Conservation (phyloP, 1,140 invertebrate genomes). For the Leguminivora glycinivorella region DNA sequence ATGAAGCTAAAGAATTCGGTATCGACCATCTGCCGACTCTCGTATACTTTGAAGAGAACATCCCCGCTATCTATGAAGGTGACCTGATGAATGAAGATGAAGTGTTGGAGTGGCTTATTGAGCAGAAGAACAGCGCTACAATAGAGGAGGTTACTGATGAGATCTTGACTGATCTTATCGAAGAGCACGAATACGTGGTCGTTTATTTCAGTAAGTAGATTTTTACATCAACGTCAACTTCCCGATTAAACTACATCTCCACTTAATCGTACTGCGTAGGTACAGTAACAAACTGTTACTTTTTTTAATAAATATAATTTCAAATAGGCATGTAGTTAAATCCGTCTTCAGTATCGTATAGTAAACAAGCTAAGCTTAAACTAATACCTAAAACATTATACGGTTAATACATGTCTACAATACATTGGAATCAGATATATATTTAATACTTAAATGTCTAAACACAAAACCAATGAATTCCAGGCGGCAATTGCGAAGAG, state of each 20-base stretch:
- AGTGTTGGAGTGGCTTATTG: slow-evolving; percentile 93
- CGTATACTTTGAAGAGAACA: slow-evolving; percentile 95
- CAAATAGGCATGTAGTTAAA: too few species aligned
- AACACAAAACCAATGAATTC: slow-evolving; percentile 34
- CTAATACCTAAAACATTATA: too few species aligned
- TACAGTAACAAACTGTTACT: too few species aligned
- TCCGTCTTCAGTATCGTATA: too few species aligned
- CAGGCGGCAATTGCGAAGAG: slow-evolving; percentile 91
- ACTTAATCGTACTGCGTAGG: too few species aligned
- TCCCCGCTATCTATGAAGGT: slow-evolving; percentile 94
- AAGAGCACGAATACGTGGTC: slow-evolving; percentile 95
- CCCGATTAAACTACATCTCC: too few species aligned
- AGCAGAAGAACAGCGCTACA: slow-evolving; percentile 94
- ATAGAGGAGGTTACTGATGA: slow-evolving; percentile 97
- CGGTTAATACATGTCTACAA: too few species aligned
- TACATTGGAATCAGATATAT: too few species aligned
- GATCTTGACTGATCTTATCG: slow-evolving; percentile 91
- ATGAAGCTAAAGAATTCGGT: slow-evolving; percentile 93
- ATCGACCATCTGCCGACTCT: slow-evolving; percentile 93
- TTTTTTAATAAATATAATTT: too few species aligned
- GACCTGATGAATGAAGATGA: slow-evolving; percentile 95
- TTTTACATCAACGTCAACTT: neutral
- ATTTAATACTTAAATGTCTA: neutral
- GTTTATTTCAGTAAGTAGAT: slow-evolving; percentile 92
- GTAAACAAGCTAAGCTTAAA: too few species aligned